Conservation (phyloP, 1,140 invertebrate genomes). For the Leptoteleia sp. region DNA sequence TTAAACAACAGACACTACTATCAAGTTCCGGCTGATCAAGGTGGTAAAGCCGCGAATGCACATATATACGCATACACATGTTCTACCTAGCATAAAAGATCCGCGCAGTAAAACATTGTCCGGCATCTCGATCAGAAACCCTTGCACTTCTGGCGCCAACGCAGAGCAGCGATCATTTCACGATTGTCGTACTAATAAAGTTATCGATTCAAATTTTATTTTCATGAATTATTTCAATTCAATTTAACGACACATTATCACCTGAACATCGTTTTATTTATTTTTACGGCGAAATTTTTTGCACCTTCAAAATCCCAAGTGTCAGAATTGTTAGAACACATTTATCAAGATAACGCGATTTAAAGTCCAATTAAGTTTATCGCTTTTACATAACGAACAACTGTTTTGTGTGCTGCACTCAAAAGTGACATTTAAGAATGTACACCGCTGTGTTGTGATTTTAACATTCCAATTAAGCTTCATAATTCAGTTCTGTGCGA, state of each 20-base stretch:
- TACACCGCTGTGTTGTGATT: slow-evolving; percentile 1
- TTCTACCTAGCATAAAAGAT: slow-evolving; percentile 57
- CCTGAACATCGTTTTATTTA: no score
- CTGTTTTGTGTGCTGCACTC: neutral
- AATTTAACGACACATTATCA: no score
- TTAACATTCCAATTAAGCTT: neutral
- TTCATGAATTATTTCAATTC: slow-evolving; percentile 3
- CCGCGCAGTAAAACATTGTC: slow-evolving; percentile 61
- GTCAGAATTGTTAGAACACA: neutral
- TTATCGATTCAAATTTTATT: neutral
- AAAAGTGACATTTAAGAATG: slow-evolving; percentile 15
- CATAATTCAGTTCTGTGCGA: neutral
- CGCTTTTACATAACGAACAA: slow-evolving; percentile 17
- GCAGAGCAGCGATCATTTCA: slow-evolving; percentile 16
- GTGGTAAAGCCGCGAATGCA: slow-evolving; percentile 58
- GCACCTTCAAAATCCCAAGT: neutral
- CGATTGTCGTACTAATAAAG: no score
- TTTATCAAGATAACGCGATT: slow-evolving; percentile 14
- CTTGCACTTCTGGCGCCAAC: slow-evolving; percentile 47
- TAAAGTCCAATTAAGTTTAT: slow-evolving; percentile 16
- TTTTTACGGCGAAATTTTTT: no score
- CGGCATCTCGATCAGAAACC: slow-evolving; percentile 59
- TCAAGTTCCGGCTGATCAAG: slow-evolving; percentile 67
- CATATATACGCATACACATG: slow-evolving; percentile 53
- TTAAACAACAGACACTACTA: slow-evolving; percentile 58